phyloP scores from a whole-genome alignment of 2,113 vertebrate species.

The Eolophus roseicapilla region DNA sequence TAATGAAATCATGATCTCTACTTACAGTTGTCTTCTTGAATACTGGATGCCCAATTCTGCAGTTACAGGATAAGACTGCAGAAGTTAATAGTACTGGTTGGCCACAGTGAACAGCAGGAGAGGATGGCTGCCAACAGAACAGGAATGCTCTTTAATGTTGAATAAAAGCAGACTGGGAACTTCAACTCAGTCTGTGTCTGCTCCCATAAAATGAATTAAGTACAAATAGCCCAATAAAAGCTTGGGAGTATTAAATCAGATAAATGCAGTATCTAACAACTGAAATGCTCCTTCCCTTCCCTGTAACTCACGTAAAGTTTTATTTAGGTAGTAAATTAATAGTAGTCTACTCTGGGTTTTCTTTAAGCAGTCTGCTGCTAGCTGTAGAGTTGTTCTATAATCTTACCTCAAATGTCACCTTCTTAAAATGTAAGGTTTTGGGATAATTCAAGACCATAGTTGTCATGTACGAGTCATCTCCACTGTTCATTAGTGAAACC shows the following conservation, averaged over 20 bases:
- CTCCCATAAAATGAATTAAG: conserved; percentile 29
- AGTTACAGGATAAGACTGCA: conserved; percentile 23
- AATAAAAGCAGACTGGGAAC: conserved; percentile 18
- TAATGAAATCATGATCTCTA: not conserved
- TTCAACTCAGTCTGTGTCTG: not conserved
- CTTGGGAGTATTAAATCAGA: conserved; percentile 28
- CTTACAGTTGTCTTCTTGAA: conserved; percentile 60
- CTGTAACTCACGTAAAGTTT: not conserved
- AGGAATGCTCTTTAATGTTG: not conserved
- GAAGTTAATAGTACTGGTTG: conserved; percentile 7
- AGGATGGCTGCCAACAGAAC: conserved; percentile 61
- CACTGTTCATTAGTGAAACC: conserved; percentile 30
- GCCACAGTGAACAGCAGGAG: conserved; percentile 33
- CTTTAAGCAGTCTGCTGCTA: not conserved
- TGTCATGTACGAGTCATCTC: conserved; percentile 64
- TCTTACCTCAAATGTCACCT: conserved; percentile 49
- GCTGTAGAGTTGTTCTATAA: not conserved
- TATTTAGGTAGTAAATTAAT: not conserved
- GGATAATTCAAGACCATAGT: conserved; percentile 44
- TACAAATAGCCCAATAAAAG: conserved; percentile 51
- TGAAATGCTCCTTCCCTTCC: not conserved
- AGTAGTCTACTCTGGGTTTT: not conserved
- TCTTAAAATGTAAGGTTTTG: conserved; percentile 40
- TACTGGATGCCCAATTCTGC: conserved; percentile 60
- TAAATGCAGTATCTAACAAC: not conserved